Base-by-base conservation (phyloP, 1,140 invertebrate genomes). In the Drosophila yakuba region DNA sequence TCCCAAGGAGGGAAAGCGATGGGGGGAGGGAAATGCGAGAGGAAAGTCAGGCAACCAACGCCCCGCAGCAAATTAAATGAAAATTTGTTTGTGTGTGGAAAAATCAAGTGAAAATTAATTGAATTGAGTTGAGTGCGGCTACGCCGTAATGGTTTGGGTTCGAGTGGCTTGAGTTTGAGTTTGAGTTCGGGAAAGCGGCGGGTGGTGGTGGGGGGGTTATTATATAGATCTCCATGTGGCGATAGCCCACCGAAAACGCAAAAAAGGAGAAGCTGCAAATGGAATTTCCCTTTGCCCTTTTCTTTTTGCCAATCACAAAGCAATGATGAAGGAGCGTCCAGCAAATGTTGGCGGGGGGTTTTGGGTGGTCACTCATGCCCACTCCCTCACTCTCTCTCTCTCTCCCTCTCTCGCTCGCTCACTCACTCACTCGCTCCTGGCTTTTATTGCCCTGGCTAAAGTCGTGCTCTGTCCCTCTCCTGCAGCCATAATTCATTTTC, bases 21-120 rank as follows among this genome's bases (percentile, higher is more conserved):
- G 35, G 32, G 23, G 32, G 59, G 39, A 32, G 41, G 35, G 11
- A 14, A 44, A 44, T 38, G 32, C 11, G 28, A 39, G 36, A 77
- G 43, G 7, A 43, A 41, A 62, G 38, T 25, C 56, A 17, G 44
- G 38, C 38, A 64, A 66, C 48, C 54, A 77, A 81, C 79, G 76
- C 79, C 84, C 79, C 63, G 80, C 79, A 88, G 83, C 75, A 88
- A 89, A 88, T 88, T 88, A 88, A 88, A 88, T 88, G 83, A 88
- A 88, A 88, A 88, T 88, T 88, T 88, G 83, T 88, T 88, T 88
- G 83, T 88, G 83, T 88, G 83, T 88, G 76, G 83, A 88, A 88
- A 90, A 91, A 90, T 88, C 90, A 91, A 91, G 90, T 90, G 90
- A 91, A 91, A 91, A 91, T 91, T 91, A 91, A 91, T 91, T 91